These are phyloP conservation scores for Psilanteris sp. DNA, from an alignment of 1,140 invertebrate species.

Conservation along the genomic window DNA sequence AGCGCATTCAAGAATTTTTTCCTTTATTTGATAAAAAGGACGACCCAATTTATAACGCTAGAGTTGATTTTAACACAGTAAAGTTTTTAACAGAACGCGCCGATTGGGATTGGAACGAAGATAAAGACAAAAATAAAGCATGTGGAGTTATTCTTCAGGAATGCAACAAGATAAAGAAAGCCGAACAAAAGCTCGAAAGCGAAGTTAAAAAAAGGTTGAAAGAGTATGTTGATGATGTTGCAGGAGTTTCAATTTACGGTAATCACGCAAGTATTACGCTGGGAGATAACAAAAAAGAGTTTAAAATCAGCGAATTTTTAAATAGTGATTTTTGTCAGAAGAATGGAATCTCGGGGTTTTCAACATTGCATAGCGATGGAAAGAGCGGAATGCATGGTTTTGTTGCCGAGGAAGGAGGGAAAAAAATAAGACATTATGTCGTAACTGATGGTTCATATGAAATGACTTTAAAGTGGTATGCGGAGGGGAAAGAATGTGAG, in stretches of 20 bases:
- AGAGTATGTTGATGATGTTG: slow-evolving; percentile 22
- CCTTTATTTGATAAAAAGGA: slow-evolving; percentile 20
- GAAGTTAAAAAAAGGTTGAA: slow-evolving; percentile 21
- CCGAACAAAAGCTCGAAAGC: slow-evolving; percentile 11
- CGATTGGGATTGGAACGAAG: slow-evolving; percentile 23
- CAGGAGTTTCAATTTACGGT: slow-evolving; percentile 24
- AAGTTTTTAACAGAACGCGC: slow-evolving; percentile 23
- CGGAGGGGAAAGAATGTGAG: slow-evolving; percentile 10
- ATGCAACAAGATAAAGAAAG: slow-evolving; percentile 25
- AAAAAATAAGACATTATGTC: slow-evolving; percentile 26
- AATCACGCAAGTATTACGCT: slow-evolving; percentile 27
- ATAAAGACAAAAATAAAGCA: slow-evolving; percentile 28
- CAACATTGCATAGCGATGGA: slow-evolving; percentile 25
- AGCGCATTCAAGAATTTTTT: slow-evolving; percentile 18
- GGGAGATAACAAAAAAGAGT: slow-evolving; percentile 22
- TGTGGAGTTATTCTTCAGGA: slow-evolving; percentile 21
- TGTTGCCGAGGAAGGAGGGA: slow-evolving; percentile 23
- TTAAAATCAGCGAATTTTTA: slow-evolving; percentile 28
- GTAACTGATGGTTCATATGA: slow-evolving; percentile 26
- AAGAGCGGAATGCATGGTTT: slow-evolving; percentile 25
- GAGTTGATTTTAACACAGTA: slow-evolving; percentile 27
- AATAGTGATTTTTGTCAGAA: slow-evolving; percentile 28
- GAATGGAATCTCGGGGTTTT: slow-evolving; percentile 23
- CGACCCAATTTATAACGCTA: slow-evolving; percentile 20
- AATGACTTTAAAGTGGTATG: slow-evolving; percentile 23